Percentiles rank a stretch among this genome's conserved stretches.
Evolutionary conservation across 2,888 invertebrate genomes (phyloP).

Genomic region (Scaptomyza tumidula): DNA sequence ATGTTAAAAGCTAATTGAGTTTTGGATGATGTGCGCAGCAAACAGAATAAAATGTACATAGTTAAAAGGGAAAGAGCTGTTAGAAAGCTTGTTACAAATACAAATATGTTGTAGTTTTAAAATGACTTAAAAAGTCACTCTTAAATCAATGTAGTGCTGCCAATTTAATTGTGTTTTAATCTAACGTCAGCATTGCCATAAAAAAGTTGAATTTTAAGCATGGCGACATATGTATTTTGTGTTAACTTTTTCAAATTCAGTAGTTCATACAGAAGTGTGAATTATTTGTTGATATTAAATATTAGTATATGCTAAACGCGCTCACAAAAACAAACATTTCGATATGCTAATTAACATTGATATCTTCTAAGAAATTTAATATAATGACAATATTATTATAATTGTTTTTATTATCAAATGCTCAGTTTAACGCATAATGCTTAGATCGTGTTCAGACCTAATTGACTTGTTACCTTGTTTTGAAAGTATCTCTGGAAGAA

Average conservation of each 20-base stretch:
- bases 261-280: neutral
- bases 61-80: neutral
- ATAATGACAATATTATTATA: constrained; percentile 19
- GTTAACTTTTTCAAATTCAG: neutral
- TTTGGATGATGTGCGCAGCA: constrained; percentile 1
- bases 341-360: neutral
- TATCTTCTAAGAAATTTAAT: neutral
- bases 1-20: constrained; percentile 25
- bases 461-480: constrained; percentile 58
- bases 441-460: constrained; percentile 36
- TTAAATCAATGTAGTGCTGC: neutral
- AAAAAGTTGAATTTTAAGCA: neutral
- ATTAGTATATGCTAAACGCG: neutral
- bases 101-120: too few species aligned
- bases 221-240: neutral
- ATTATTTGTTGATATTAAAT: constrained; percentile 1
- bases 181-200: neutral
- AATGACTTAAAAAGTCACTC: neutral
- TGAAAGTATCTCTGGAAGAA: constrained; percentile 53
- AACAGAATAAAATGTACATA: constrained; percentile 20
- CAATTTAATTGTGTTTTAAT: neutral
- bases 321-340: neutral
- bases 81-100: constrained; percentile 13
- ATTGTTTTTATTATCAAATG: constrained; percentile 31
- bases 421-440: constrained; percentile 30